These are phyloP conservation scores for Hemitrygon akajei DNA, from an alignment of 2,797 vertebrate genomes.

Conservation along the genomic window DNA sequence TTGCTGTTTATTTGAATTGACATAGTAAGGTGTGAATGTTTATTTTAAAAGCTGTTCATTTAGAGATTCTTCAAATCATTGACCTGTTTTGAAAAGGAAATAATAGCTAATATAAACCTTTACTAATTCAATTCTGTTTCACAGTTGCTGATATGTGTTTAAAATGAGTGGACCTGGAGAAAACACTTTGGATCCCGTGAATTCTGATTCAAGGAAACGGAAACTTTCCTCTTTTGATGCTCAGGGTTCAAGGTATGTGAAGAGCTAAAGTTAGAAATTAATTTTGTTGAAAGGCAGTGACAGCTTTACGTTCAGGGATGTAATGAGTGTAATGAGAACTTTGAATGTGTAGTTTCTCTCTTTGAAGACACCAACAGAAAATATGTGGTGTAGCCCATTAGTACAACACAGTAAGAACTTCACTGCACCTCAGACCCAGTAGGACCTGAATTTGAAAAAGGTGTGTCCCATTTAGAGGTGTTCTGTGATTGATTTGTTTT, in stretches of 20 bases:
- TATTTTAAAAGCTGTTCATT: background rate
- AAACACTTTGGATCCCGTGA: conserved; percentile 78
- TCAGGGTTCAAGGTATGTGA: conserved; percentile 74
- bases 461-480: background rate
- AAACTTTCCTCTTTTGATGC: conserved; percentile 86
- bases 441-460: too few species aligned
- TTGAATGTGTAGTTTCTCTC: background rate
- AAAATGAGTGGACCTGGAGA: conserved; percentile 93
- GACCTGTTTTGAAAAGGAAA: background rate
- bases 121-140: conserved; percentile 38
- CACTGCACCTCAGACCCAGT: too few species aligned
- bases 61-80: background rate
- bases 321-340: background rate
- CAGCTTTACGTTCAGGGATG: background rate
- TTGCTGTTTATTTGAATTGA: background rate
- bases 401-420: too few species aligned
- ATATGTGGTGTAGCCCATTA: background rate
- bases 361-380: background rate
- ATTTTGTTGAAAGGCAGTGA: background rate
- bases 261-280: background rate
- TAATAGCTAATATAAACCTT: background rate
- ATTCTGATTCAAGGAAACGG: conserved; percentile 82
- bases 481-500: background rate
- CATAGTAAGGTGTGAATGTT: background rate
- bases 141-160: conserved; percentile 80